phyloP scores from a whole-genome alignment of 2,113 vertebrate species.

The Cololabis saira region DNA sequence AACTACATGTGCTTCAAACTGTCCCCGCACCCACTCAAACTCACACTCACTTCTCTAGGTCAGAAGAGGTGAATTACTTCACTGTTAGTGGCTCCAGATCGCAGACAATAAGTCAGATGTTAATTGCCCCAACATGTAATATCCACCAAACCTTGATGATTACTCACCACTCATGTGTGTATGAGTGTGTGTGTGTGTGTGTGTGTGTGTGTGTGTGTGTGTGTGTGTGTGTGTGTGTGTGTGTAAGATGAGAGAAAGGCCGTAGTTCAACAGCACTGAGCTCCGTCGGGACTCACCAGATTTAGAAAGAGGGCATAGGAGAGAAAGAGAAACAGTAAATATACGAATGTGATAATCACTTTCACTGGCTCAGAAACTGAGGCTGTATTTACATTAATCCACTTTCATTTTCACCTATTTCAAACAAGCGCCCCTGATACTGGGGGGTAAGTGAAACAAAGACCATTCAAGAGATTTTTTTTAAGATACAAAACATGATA shows the following conservation, averaged over 20 bases:
- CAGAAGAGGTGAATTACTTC: conserved; percentile 50
- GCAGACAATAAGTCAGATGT: conserved; percentile 48
- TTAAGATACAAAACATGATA: too few relatives aligned
- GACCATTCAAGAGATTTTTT: too few relatives aligned
- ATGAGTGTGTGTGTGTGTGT: conserved; percentile 13
- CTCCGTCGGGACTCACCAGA: too few relatives aligned
- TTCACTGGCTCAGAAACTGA: too few relatives aligned
- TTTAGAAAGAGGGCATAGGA: too few relatives aligned
- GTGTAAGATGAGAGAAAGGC: neutral
- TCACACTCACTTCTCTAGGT: neutral
- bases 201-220: conserved; percentile 14
- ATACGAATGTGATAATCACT: neutral
- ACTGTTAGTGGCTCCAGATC: conserved; percentile 54
- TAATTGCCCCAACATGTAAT: conserved; percentile 61
- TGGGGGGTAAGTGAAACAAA: too few relatives aligned
- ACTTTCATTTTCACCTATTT: too few relatives aligned
- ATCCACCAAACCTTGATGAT: conserved; percentile 43
- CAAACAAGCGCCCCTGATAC: too few relatives aligned
- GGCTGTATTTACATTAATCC: too few relatives aligned
- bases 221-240: conserved; percentile 18
- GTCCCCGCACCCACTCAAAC: neutral
- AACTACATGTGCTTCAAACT: neutral
- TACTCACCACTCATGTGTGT: conserved; percentile 50
- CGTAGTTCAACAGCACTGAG: conserved; percentile 7
- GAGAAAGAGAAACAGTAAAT: neutral